phyloP scores from a whole-genome alignment of 1,140 invertebrate species.

The Geopemphigus sp. region DNA sequence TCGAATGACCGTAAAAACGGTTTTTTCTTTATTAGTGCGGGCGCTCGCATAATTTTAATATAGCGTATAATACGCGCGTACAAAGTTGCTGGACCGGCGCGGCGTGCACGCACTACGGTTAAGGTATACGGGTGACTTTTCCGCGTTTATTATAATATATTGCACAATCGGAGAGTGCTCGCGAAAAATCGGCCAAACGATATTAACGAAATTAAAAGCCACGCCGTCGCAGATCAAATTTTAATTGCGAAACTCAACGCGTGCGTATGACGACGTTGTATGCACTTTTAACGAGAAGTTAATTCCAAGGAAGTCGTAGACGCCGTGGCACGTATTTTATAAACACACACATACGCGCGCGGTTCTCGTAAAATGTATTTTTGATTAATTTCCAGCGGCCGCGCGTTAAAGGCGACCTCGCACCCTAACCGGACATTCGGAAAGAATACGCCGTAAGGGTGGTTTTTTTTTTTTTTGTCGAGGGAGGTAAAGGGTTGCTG shows the following conservation, averaged over 20 bases:
- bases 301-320: background rate
- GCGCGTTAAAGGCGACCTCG: background rate
- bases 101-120: too few relatives aligned
- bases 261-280: background rate
- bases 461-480: too few relatives aligned
- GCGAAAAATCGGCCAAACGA: background rate
- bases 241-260: background rate
- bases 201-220: too few relatives aligned
- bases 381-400: constrained; percentile 36
- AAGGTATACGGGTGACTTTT: too few relatives aligned
- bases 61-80: too few relatives aligned
- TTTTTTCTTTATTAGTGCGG: too few relatives aligned
- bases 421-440: too few relatives aligned
- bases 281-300: constrained; percentile 11
- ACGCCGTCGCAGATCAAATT: background rate
- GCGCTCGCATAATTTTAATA: too few relatives aligned
- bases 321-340: background rate
- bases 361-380: background rate
- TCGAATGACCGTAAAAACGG: constrained; percentile 22
- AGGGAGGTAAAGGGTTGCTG: background rate
- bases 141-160: background rate
- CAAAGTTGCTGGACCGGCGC: background rate
- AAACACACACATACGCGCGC: too few relatives aligned
- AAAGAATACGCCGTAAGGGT: too few relatives aligned
- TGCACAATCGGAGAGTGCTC: background rate